A percentile compares a stretch with the other conserved stretches of the same genome.
Evolutionary conservation across 2,797 vertebrate genomes (phyloP).

Genomic region (Stomatorhinus walkeri): DNA sequence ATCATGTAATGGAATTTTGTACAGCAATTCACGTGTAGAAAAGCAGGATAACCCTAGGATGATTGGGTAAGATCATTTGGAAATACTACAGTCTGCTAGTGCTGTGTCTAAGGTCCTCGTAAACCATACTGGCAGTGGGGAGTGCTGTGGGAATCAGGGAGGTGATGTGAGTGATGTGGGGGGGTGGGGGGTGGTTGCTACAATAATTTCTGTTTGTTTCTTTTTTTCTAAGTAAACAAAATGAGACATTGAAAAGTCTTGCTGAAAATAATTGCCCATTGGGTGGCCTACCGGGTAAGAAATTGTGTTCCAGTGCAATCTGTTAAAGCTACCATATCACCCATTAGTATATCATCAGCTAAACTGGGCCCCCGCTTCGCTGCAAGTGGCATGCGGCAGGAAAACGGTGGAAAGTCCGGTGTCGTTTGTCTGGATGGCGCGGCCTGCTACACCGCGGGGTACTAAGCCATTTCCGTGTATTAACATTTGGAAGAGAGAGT

Average conservation of each 20-base stretch:
- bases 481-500: neutral
- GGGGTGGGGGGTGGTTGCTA: neutral
- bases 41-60: neutral
- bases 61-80: neutral
- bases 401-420: neutral
- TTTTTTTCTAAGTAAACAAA: neutral
- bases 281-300: neutral
- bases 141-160: neutral
- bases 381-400: neutral
- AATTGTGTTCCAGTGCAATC: neutral
- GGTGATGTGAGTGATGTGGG: neutral
- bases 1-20: neutral
- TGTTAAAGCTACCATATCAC: neutral
- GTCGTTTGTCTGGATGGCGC: neutral
- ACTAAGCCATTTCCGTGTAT: neutral
- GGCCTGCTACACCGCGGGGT: neutral
- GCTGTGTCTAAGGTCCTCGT: neutral
- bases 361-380: neutral
- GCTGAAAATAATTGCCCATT: neutral
- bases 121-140: neutral
- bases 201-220: neutral
- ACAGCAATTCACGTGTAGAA: neutral
- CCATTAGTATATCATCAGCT: neutral
- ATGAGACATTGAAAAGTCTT: neutral
- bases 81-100: neutral